A percentile compares a stretch with the other conserved stretches of the same genome.
Evolutionary conservation across 1,140 invertebrate species (phyloP).

Genomic region (Bombus fervidus): DNA sequence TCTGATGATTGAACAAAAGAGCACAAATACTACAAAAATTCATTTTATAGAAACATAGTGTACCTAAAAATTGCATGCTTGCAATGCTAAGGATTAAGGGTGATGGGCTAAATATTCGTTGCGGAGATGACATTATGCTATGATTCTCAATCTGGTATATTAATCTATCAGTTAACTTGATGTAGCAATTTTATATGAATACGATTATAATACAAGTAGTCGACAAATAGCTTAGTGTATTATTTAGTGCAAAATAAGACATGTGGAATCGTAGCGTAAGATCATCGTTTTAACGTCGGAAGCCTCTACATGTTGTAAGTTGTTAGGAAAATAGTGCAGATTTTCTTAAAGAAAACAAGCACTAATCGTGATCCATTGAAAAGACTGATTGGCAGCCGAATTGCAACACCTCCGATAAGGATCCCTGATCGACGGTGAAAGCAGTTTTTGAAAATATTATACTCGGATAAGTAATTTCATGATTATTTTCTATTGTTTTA

Average conservation of each 20-base stretch:
- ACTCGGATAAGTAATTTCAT: conserved; percentile 25
- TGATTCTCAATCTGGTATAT: conserved; percentile 3
- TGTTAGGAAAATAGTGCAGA: conserved; percentile 43
- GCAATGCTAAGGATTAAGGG: conserved; percentile 77
- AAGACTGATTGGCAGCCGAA: conserved; percentile 28
- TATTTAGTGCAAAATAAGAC: neutral
- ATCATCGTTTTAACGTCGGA: conserved; percentile 56
- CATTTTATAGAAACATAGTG: conserved; percentile 69
- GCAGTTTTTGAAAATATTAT: conserved; percentile 15
- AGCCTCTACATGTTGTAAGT: conserved; percentile 62
- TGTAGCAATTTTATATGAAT: neutral
- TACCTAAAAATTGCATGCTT: conserved; percentile 79
- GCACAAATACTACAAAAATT: conserved; percentile 57
- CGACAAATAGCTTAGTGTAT: neutral
- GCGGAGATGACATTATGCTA: conserved; percentile 62
- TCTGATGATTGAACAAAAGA: conserved; percentile 52
- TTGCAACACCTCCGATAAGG: conserved; percentile 16
- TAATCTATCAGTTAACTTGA: neutral
- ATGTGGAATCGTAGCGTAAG: conserved; percentile 37
- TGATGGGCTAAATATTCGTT: conserved; percentile 76
- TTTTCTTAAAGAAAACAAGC: conserved; percentile 33
- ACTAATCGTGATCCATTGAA: conserved; percentile 9
- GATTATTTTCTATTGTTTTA: neutral
- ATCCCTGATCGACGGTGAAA: conserved; percentile 29
- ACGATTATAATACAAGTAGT: neutral